Conservation (phyloP, 2,113 vertebrate genomes). For the Shinisaurus crocodilurus region DNA sequence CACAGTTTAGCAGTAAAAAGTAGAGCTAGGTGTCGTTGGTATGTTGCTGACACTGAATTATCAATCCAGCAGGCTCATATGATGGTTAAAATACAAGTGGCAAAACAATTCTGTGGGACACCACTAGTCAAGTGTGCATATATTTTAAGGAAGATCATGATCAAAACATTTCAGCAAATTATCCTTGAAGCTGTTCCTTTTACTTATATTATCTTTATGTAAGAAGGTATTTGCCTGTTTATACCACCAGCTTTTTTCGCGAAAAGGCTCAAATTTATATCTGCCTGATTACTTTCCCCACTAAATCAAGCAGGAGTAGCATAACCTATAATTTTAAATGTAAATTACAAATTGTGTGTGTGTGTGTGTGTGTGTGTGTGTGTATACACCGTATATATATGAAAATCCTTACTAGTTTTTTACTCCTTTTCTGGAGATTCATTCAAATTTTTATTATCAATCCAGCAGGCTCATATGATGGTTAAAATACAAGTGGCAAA, state of each 20-base stretch:
- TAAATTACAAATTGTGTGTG: conserved; percentile 14
- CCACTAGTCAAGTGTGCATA: neutral
- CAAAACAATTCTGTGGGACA: neutral
- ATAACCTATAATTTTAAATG: conserved; percentile 17
- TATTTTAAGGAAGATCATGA: neutral
- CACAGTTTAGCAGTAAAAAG: neutral
- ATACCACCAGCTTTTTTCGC: neutral
- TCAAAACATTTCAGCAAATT: neutral
- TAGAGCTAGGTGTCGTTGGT: neutral
- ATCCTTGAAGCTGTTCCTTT: neutral
- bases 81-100: neutral
- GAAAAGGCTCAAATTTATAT: conserved; percentile 12
- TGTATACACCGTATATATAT: neutral
- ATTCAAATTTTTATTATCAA: neutral
- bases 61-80: neutral
- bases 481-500: neutral
- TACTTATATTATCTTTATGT: neutral
- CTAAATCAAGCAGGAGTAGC: conserved; percentile 21
- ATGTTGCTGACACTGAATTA: neutral
- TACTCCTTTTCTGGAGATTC: neutral
- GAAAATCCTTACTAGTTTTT: neutral
- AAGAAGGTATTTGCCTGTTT: neutral
- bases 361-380: too few relatives aligned
- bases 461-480: neutral
- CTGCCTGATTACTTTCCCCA: conserved; percentile 24